Percentiles rank a stretch among this genome's conserved stretches.
Conservation (phyloP, 2,797 vertebrate species). For the Rousettus madagascariensis region DNA sequence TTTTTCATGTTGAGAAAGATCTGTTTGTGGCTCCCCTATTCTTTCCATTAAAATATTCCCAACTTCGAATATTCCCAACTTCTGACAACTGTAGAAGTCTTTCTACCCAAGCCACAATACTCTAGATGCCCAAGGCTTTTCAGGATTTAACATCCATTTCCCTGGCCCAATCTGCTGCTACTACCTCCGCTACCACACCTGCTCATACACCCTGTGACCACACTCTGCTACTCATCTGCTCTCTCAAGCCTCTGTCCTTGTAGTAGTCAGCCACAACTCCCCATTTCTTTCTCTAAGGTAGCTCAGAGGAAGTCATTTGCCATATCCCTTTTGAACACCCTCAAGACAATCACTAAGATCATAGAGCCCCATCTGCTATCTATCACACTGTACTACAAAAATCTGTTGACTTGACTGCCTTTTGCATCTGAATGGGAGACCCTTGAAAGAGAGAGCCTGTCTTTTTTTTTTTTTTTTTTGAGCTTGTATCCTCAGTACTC, state of each 20-base stretch:
- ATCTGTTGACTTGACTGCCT: not conserved
- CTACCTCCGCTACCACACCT: accelerated
- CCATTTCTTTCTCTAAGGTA: not conserved
- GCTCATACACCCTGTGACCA: not conserved
- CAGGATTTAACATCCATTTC: not conserved
- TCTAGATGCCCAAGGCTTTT: not conserved
- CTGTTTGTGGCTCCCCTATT: not conserved
- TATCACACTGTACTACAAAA: not conserved
- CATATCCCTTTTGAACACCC: not conserved
- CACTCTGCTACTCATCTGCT: not conserved
- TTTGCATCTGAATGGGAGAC: not conserved
- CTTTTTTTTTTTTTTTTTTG: not conserved
- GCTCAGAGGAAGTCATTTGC: not conserved
- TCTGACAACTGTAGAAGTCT: not conserved
- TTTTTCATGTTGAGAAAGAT: not conserved
- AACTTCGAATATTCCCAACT: not conserved
- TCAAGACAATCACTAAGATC: not conserved
- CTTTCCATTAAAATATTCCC: not conserved
- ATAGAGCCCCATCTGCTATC: accelerated
- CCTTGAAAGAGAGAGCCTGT: not conserved
- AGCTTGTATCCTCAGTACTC: not conserved
- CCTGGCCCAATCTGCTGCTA: not conserved
- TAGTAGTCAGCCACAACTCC: not conserved
- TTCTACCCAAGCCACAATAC: not conserved
- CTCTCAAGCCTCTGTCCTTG: not conserved